Base-by-base conservation (phyloP, 2,888 invertebrate genomes). In the Gari tellinella region DNA sequence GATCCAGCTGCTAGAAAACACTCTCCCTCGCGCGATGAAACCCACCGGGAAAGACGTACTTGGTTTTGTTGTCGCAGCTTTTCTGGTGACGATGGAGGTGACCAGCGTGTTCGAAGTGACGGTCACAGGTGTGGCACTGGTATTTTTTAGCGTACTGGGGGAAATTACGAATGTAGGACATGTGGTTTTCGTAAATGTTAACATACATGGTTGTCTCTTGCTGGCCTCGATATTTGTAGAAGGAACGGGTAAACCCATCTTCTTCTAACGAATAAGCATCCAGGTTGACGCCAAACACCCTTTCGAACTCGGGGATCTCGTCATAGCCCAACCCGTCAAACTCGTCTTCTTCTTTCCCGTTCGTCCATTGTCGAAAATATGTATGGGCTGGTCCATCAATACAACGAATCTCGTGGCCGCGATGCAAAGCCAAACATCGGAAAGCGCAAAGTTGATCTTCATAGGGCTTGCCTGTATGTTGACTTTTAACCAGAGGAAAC, bases 151-250 rank as follows among this genome's bases (percentile, higher is more conserved):
- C 56, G 52, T 62, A 73, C 19, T 17, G 12, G 19, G 40, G 1
- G 26, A 65, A 70, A 23, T 62, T 31, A 10, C 25, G n/a, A 14
- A 76, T 62, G 45, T 64, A 73, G 12, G 65, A 68, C 15, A 63
- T n/a, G 38, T 72, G 76, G 40, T 76, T 62, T 37, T 67, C 76
- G 45, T 56, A 68, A 40, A 63, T 15, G 31, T 76, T 76, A 17
- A 76, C 55, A 45, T 72, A 63, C 72, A 76, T 68, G 21, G 63
- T 60, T 37, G 38, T 41, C 1, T 58, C 40, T 5, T 56, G 55
- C 5, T 21, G 48, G 0, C 58, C 53, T 8, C 66, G 15, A 21
- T 70, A 70, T 63, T 63, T 70, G 31, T 63, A 70, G 1, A 75
- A 21, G 1, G 70, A 53, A 0, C 31, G 14, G 1, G 67, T 70